Evolutionary conservation across 2,888 invertebrate genomes (phyloP).

Genomic region (Sarcophaga rosellei): DNA sequence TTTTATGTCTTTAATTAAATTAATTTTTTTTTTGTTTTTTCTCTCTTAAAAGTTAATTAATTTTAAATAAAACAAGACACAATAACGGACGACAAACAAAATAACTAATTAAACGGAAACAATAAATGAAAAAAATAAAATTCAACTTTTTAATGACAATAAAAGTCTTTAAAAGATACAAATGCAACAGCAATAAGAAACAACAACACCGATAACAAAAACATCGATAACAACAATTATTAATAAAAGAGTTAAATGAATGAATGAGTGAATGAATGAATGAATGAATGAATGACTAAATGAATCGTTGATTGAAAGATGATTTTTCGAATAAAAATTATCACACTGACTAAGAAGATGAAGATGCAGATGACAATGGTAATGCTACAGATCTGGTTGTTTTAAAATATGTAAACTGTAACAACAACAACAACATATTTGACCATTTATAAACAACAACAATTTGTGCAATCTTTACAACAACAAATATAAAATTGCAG

Average conservation of each 20-base stretch:
- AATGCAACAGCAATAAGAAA: background rate
- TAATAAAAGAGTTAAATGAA: slow-evolving; percentile 1
- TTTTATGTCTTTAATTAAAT: too few species aligned
- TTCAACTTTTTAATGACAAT: background rate
- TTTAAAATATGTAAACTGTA: background rate
- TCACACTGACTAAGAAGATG: background rate
- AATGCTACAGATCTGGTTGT: background rate
- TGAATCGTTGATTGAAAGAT: too few species aligned
- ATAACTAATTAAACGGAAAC: background rate
- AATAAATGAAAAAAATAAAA: background rate
- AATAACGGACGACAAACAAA: background rate
- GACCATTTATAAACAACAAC: background rate
- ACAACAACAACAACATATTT: slow-evolving; percentile 1
- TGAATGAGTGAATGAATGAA: background rate
- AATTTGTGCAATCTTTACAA: background rate
- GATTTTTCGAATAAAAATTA: too few species aligned
- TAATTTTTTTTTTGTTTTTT: too few species aligned
- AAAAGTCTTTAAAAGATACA: background rate
- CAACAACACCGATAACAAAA: background rate
- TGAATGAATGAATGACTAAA: background rate
- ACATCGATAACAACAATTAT: background rate
- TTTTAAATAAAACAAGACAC: background rate
- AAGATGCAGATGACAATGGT: background rate
- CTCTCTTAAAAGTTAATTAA: too few species aligned
- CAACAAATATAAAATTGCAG: too few species aligned